phyloP scores from a whole-genome alignment of 2,113 vertebrate species.

The Tringa solitaria region DNA sequence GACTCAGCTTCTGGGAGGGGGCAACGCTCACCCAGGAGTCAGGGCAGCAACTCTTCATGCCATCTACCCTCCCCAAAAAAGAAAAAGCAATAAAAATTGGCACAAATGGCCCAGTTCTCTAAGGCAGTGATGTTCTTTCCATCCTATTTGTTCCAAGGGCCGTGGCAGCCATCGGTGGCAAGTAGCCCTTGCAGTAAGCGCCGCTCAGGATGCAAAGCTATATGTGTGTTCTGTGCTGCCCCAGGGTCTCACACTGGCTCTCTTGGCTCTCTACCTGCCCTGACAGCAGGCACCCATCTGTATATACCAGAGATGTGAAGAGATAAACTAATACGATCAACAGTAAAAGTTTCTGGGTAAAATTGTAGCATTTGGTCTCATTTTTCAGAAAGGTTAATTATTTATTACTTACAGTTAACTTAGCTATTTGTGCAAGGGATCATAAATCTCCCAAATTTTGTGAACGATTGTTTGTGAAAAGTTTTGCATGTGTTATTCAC shows the following conservation, averaged over 20 bases:
- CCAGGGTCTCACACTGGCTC: background rate
- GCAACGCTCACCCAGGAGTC: background rate
- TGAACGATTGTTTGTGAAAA: background rate
- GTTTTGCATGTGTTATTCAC: background rate
- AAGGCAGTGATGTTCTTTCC: background rate
- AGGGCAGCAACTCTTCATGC: background rate
- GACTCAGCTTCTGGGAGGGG: background rate
- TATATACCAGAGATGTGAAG: background rate
- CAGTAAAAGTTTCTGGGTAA: background rate
- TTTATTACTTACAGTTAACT: background rate
- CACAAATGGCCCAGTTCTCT: background rate
- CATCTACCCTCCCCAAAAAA: background rate
- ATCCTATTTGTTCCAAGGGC: background rate
- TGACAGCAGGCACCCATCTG: accelerated
- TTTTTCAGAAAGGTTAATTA: background rate
- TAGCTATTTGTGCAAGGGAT: background rate
- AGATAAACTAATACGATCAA: background rate
- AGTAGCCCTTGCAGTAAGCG: background rate
- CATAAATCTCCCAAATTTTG: background rate
- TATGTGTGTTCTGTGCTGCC: background rate
- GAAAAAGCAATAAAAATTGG: background rate
- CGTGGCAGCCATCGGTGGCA: background rate
- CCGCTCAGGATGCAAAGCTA: background rate
- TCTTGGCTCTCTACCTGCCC: background rate
- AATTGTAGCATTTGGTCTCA: background rate